These are phyloP conservation scores for Chrysoperla carnea DNA, from an alignment of 1,140 invertebrate genomes.

Conservation along the genomic window DNA sequence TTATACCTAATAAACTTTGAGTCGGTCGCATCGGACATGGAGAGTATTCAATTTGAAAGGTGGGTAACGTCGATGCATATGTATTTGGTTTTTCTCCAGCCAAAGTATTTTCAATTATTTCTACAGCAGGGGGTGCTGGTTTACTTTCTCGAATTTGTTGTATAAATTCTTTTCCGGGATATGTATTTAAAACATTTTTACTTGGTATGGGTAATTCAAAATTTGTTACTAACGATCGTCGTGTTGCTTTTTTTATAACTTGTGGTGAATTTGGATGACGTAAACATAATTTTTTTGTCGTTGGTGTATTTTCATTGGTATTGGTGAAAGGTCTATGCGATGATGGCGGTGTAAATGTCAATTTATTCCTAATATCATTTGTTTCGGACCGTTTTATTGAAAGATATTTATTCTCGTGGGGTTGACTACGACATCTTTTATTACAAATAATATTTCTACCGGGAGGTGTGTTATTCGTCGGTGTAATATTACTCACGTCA, in stretches of 20 bases:
- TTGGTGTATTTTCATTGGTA: neutral
- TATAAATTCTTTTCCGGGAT: neutral
- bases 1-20: conserved; percentile 6
- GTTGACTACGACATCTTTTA: neutral
- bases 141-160: neutral
- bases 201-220: neutral
- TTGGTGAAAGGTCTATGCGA: conserved; percentile 2
- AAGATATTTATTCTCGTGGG: neutral
- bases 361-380: conserved; percentile 13
- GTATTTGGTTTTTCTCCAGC: neutral
- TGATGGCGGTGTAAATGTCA: conserved; percentile 10
- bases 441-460: neutral
- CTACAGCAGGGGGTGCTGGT: neutral
- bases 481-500: conserved; percentile 20
- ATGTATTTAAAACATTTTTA: neutral
- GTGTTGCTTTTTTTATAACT: neutral
- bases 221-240: neutral
- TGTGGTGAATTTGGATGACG: neutral
- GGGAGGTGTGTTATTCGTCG: conserved; percentile 5
- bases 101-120: neutral
- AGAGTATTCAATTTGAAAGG: conserved; percentile 13
- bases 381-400: conserved; percentile 2
- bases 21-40: conserved; percentile 9
- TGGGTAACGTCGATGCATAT: conserved; percentile 16
- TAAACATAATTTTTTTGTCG: neutral